Conservation (phyloP, 1,140 invertebrate genomes). For the Pogonomyrmex barbatus region DNA sequence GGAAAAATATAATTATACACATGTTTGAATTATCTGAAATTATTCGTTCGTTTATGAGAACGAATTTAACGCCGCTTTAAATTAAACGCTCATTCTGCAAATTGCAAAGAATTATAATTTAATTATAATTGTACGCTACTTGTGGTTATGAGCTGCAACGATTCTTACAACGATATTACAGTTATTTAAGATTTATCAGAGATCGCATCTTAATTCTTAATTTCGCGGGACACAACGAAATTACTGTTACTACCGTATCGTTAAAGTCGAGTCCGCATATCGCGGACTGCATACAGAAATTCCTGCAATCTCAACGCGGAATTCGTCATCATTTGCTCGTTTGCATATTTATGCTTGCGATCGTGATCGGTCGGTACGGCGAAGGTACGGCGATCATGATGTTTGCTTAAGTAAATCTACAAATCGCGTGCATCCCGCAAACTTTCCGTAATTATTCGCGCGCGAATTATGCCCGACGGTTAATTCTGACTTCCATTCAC, state of each 20-base stretch:
- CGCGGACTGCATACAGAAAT: background rate
- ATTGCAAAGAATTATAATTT: background rate
- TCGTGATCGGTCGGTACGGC: background rate
- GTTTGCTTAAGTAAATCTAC: constrained; percentile 32
- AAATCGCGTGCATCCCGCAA: constrained; percentile 25
- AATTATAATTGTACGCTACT: background rate
- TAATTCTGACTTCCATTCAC: constrained; percentile 34
- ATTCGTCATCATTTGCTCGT: constrained; percentile 28
- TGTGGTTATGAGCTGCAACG: background rate
- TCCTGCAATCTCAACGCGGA: background rate
- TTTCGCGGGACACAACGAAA: background rate
- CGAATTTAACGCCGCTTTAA: background rate
- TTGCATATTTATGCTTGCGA: constrained; percentile 42
- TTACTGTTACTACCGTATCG: background rate
- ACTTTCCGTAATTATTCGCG: constrained; percentile 48
- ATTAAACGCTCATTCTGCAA: background rate
- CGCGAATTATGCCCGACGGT: constrained; percentile 21
- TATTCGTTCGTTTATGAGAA: background rate
- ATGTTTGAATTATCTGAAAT: background rate
- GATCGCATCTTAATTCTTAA: background rate
- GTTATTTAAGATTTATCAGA: background rate
- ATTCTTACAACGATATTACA: background rate
- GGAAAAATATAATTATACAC: background rate
- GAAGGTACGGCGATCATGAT: constrained; percentile 15
- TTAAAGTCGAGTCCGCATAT: background rate